Evolutionary conservation across 2,797 vertebrate genomes (phyloP).

Genomic region (Alcedo quadribrachys): DNA sequence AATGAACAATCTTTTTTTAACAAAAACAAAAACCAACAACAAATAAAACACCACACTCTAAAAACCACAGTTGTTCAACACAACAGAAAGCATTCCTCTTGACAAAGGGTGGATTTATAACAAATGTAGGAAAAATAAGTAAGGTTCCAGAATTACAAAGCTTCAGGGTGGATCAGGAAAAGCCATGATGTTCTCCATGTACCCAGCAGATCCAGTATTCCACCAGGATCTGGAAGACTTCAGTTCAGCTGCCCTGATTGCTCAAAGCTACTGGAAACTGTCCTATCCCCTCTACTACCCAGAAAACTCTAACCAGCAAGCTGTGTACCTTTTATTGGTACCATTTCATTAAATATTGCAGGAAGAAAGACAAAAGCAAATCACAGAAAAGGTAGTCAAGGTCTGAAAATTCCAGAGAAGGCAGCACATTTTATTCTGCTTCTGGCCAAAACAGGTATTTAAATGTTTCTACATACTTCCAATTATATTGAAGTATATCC

Average conservation of each 20-base stretch:
- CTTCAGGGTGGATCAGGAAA: background rate
- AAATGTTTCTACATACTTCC: background rate
- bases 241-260: background rate
- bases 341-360: background rate
- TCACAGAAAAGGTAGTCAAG: background rate
- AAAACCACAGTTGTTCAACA: background rate
- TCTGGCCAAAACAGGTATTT: background rate
- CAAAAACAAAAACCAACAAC: no score
- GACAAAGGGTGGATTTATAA: rapidly evolving
- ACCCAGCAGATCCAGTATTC: background rate
- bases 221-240: background rate
- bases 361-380: background rate
- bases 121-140: background rate
- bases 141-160: background rate
- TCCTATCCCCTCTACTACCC: background rate
- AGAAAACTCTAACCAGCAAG: background rate
- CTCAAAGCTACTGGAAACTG: background rate
- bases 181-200: rapidly evolving
- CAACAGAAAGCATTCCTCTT: background rate
- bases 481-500: no score
- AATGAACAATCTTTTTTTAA: background rate
- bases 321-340: background rate
- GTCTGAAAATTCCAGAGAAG: background rate
- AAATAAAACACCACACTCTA: no score
- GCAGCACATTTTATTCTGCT: background rate